Base-by-base conservation (phyloP, 2,797 vertebrate genomes). In the Caiman crocodilus region DNA sequence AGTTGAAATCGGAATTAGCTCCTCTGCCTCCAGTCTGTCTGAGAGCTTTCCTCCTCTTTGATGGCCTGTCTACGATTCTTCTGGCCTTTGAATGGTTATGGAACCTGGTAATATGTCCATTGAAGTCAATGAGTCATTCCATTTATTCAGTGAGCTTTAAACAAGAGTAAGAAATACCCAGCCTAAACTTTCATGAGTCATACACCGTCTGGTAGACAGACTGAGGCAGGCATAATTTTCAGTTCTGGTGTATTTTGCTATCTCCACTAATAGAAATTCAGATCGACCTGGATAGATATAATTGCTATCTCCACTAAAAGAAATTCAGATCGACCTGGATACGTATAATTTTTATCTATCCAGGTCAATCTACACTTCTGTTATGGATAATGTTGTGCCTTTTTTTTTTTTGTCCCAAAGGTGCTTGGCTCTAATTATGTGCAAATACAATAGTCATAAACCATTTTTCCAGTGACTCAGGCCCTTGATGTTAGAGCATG, bases 151-250 rank as follows among this genome's bases (percentile, higher is more conserved):
- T 1, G 1, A 84, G 76, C 73, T 3, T 35, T 80, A 90, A 92
- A 76, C 82, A 80, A 76, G 64, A 42, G 42, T 42, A 42, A 42
- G 78, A 89, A 90, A 78, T 80, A 84, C 32, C 28, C 90, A 87
- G 91, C 91, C 93, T 84, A 1, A 92, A 90, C 91, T 96, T 93
- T 92, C 91, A 87, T 84, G 84, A 95, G 91, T 87, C 90, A 57
- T 32, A 74, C 78, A 79, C 89, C 61, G 91, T 80, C 85, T 76
- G 57, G 64, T 60, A 85, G 5, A 50, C 79, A 26, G 25, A 64
- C 79, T 63, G 55, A 4, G 4, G 30, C 60, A 76, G 80, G 64
- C 78, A 57, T 42, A 65, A 93, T 63, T 93, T 85, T 82, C 76
- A 61, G 6, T 28, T 91, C 77, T 76, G 82, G 13, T 5, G 25